These are phyloP conservation scores for Caenorhabditis sp. DNA, from an alignment of 2,888 invertebrate species.

Conservation along the genomic window DNA sequence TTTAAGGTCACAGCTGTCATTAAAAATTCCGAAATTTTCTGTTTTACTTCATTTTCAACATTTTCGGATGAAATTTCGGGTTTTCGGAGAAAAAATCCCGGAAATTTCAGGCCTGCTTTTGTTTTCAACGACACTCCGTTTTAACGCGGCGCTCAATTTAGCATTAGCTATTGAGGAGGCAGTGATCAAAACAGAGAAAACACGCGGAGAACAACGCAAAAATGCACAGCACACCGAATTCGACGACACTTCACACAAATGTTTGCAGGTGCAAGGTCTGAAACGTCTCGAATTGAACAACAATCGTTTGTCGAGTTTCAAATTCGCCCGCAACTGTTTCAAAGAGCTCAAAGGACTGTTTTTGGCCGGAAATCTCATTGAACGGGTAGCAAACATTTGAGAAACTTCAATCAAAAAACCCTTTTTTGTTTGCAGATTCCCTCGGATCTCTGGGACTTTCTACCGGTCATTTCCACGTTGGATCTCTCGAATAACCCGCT, in stretches of 20 bases:
- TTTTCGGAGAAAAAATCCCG: too few relatives aligned
- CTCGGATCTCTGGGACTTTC: conserved; percentile 60
- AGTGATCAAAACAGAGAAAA: too few relatives aligned
- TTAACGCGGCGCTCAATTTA: too few relatives aligned
- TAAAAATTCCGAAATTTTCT: too few relatives aligned
- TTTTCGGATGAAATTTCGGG: too few relatives aligned
- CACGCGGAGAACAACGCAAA: too few relatives aligned
- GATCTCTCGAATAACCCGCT: conserved; percentile 70
- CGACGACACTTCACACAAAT: not conserved
- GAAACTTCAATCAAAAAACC: not conserved
- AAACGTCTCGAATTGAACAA: conserved; percentile 64
- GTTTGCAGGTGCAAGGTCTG: conserved; percentile 62
- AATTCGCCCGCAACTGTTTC: conserved; percentile 60
- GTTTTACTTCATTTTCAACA: too few relatives aligned
- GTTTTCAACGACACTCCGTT: too few relatives aligned
- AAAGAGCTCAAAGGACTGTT: conserved; percentile 54
- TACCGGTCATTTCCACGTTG: conserved; percentile 56
- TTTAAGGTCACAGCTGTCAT: too few relatives aligned
- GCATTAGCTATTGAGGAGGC: too few relatives aligned
- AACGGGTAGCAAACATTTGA: conserved; percentile 11
- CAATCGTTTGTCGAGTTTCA: conserved; percentile 53
- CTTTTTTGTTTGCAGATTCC: conserved; percentile 60
- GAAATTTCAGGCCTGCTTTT: too few relatives aligned
- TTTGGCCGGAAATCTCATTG: conserved; percentile 60
- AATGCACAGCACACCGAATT: too few relatives aligned